phyloP scores from a whole-genome alignment of 2,113 vertebrate species.

The Macroglossus sobrinus region DNA sequence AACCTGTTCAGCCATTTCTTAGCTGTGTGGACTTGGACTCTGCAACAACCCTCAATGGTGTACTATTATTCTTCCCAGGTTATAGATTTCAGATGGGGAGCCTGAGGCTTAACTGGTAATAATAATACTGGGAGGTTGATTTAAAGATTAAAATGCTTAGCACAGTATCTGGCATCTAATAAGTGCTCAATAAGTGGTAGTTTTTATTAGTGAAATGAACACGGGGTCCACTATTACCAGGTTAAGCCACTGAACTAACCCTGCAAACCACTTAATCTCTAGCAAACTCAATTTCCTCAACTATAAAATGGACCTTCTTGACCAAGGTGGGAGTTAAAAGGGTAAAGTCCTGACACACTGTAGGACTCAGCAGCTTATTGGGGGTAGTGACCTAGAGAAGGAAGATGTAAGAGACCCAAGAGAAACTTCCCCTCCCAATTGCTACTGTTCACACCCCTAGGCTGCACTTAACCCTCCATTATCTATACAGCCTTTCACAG shows the following conservation, averaged over 20 bases:
- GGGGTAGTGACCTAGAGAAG: not conserved
- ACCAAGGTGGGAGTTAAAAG: not conserved
- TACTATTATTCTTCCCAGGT: not conserved
- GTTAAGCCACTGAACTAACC: not conserved
- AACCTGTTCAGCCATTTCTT: not conserved
- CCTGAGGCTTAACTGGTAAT: not conserved
- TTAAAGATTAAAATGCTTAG: constrained; percentile 17
- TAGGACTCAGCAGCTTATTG: not conserved
- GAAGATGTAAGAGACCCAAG: not conserved
- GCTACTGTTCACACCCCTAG: not conserved
- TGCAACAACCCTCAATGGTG: not conserved
- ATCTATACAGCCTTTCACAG: not conserved
- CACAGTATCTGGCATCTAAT: not conserved
- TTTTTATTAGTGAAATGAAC: not conserved
- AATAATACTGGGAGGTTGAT: not conserved
- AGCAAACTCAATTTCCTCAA: not conserved
- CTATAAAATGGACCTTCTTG: not conserved
- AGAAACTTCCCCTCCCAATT: not conserved
- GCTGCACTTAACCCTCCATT: not conserved
- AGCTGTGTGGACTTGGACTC: not conserved
- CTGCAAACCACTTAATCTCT: not conserved
- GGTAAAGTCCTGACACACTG: not conserved
- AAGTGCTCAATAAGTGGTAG: not conserved
- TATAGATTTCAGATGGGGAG: not conserved
- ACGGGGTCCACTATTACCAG: not conserved